Base-by-base conservation (phyloP, 30 jellyfish, hydroid and myxozoan genomes). In the Hydractinia symbiolongicarpus region DNA sequence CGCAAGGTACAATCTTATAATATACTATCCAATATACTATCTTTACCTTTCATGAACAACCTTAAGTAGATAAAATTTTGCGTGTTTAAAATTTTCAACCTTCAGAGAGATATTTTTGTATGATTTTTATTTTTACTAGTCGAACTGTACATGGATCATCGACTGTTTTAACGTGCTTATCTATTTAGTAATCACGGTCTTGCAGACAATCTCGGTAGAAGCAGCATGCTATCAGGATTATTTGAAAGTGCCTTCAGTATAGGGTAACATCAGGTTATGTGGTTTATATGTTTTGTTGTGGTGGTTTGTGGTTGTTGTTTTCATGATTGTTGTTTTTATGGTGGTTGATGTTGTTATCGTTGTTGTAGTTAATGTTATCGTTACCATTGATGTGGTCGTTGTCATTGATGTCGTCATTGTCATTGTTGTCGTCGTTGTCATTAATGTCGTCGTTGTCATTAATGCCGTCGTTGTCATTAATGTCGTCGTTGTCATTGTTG, bases 181-280 rank as follows among this genome's bases (percentile, higher is more conserved):
- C 20, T 6, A 69, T 64, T 75, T 77, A 90, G 97, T 53, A 84
- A 73, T 5, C 88, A 82, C 7, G 97, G 97, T 17, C 50, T 85
- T 49, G 88, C 95, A 14, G 96, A 67, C 30, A 83, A 54, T 5
- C 54, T 90, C 66, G 85, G 84, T 5, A 85, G 86, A 8, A 84
- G 83, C n/a, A 83, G 95, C 19, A 79, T 85, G 9, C 19, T 90
- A 54, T 86, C 97, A 11, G 91, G 95, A 6, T 67, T 85, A 44
- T 93, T 93, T 82, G 84, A 87, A 66, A 60, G 97, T 50, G 56
- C 81, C 87, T 93, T 87, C 73, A 87, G 86, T 64, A 73, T 93
- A 52, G 99, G 99, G 99, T 93, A 84, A 17, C 81, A 50, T 13
- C 30, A 9, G 9, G n/a, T 16, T 56, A 17, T 54, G 9, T 4